Evolutionary conservation across 2,888 invertebrate species (phyloP).

Genomic region (Mylabris sibirica): DNA sequence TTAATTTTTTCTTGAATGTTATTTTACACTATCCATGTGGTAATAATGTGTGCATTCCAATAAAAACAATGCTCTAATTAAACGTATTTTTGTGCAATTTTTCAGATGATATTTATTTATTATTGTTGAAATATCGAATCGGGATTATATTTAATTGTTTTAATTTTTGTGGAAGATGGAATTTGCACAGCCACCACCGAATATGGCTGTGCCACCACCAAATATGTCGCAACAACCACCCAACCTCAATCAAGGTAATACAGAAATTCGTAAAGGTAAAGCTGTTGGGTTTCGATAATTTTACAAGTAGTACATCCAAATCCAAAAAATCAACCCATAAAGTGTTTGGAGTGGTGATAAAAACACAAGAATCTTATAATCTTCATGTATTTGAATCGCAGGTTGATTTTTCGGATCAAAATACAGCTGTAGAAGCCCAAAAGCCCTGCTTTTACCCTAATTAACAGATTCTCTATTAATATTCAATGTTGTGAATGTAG

Average conservation of each 20-base stretch:
- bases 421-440: too few species aligned
- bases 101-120: neutral
- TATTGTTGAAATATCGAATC: neutral
- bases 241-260: slow-evolving; percentile 36
- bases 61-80: neutral
- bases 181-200: slow-evolving; percentile 61
- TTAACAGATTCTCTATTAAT: too few species aligned
- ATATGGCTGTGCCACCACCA: slow-evolving; percentile 61
- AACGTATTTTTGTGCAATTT: neutral
- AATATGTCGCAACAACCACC: slow-evolving; percentile 47
- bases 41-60: neutral
- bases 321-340: too few species aligned
- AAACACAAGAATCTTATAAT: too few species aligned
- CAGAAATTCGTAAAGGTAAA: neutral
- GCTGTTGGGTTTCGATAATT: slow-evolving; percentile 15
- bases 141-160: neutral
- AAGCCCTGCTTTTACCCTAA: too few species aligned
- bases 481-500: neutral
- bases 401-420: too few species aligned
- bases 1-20: neutral
- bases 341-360: too few species aligned
- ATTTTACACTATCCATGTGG: neutral
- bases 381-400: too few species aligned
- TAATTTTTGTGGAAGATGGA: slow-evolving; percentile 47
- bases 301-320: too few species aligned